phyloP scores from a whole-genome alignment of 2,888 invertebrate species.

The Xestobium rufovillosum region DNA sequence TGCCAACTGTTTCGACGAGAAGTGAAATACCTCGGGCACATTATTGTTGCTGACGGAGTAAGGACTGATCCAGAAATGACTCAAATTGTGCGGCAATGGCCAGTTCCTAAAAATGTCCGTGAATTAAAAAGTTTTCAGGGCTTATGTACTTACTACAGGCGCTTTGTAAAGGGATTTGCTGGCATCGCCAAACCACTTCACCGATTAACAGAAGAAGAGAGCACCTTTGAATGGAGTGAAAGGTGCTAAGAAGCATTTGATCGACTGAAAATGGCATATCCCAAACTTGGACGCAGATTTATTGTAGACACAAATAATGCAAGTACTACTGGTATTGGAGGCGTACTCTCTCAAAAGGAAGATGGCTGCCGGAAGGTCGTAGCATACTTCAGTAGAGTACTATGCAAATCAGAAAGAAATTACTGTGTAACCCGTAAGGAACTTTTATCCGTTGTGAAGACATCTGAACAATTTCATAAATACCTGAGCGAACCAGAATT shows the following conservation, averaged over 20 bases:
- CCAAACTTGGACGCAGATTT: background rate
- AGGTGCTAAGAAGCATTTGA: conserved; percentile 1
- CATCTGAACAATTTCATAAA: conserved; percentile 27
- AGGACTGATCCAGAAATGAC: background rate
- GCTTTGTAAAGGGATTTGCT: conserved; percentile 5
- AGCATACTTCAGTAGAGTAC: too few relatives aligned
- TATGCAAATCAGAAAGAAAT: conserved; percentile 23
- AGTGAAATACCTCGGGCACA: conserved; percentile 3
- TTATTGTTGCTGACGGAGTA: background rate
- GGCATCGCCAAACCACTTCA: background rate
- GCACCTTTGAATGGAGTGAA: background rate
- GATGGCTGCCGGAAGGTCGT: too few relatives aligned
- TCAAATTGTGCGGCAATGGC: background rate
- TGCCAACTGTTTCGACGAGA: background rate
- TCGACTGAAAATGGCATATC: conserved; percentile 4
- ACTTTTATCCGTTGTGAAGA: conserved; percentile 25
- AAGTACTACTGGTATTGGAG: too few relatives aligned
- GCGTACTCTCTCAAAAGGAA: too few relatives aligned
- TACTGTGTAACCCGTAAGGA: conserved; percentile 28
- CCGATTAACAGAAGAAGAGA: conserved; percentile 2
- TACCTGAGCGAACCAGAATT: conserved; percentile 30
- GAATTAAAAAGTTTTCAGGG: conserved; percentile 4
- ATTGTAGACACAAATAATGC: conserved; percentile 4
- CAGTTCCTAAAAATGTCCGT: background rate
- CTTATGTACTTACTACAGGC: background rate